phyloP scores from a whole-genome alignment of 2,797 vertebrate genomes.

The Chaetophractus vellerosus region DNA sequence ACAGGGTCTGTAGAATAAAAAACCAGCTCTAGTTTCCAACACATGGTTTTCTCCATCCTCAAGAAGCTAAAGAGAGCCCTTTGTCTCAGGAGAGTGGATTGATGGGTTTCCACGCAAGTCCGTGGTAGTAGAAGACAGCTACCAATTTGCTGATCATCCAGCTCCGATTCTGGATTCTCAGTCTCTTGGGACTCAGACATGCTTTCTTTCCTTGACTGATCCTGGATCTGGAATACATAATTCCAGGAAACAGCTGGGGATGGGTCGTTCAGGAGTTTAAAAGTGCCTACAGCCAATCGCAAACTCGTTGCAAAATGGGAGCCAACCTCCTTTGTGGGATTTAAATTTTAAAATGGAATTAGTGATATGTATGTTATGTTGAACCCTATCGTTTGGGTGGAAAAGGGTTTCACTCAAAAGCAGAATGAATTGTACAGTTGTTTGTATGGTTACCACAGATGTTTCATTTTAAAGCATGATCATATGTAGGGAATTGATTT shows the following conservation, averaged over 20 bases:
- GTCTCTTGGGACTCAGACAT: too few species aligned
- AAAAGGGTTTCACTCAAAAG: background rate
- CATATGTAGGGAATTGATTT: background rate
- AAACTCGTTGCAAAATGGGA: background rate
- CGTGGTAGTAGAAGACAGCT: too few species aligned
- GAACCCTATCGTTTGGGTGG: background rate
- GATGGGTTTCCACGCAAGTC: too few species aligned
- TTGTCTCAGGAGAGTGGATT: too few species aligned
- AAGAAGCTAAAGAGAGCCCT: too few species aligned
- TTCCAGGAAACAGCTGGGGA: background rate
- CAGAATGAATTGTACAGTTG: too few species aligned
- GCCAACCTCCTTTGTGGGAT: background rate
- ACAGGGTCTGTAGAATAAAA: too few species aligned
- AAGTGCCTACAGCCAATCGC: background rate
- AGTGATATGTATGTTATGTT: background rate
- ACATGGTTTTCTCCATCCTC: too few species aligned
- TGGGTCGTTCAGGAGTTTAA: background rate
- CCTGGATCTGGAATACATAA: background rate
- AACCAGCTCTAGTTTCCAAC: too few species aligned
- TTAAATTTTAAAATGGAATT: background rate
- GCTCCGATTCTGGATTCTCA: too few species aligned
- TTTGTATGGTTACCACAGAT: background rate
- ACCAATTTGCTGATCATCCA: too few species aligned
- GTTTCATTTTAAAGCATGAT: background rate
- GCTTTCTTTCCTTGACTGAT: too few species aligned